Percentiles rank a stretch among this genome's conserved stretches.
Evolutionary conservation across 2,888 invertebrate species (phyloP).

Genomic region (Bruchidius siliquastri): DNA sequence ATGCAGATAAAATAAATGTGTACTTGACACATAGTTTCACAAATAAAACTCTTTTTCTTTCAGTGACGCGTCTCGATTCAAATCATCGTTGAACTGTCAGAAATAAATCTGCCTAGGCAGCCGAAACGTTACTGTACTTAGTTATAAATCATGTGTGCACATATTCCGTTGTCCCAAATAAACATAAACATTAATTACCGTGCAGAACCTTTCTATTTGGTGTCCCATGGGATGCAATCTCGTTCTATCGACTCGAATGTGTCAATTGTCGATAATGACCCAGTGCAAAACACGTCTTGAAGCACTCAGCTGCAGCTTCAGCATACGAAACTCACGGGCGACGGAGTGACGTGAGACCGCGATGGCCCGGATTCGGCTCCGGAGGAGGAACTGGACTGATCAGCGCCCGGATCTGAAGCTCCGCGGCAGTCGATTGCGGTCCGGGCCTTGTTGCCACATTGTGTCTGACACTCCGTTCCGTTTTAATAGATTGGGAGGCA

Average conservation of each 20-base stretch:
- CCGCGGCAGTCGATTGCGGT: neutral
- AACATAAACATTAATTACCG: neutral
- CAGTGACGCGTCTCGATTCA: too few relatives aligned
- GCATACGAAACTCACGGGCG: neutral
- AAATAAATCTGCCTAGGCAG: too few relatives aligned
- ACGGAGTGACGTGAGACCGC: neutral
- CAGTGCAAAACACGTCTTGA: neutral
- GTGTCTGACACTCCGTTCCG: neutral
- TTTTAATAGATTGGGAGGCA: neutral
- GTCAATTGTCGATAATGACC: neutral
- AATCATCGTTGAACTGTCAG: too few relatives aligned
- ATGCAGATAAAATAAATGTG: too few relatives aligned
- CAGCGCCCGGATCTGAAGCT: neutral
- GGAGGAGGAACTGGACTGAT: neutral
- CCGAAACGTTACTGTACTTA: too few relatives aligned
- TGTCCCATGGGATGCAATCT: neutral
- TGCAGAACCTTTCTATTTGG: neutral
- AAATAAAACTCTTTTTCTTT: too few relatives aligned
- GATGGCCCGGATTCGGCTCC: neutral
- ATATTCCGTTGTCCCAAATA: neutral
- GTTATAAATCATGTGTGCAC: too few relatives aligned
- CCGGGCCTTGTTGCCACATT: neutral
- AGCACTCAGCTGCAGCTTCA: neutral
- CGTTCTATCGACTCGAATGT: neutral
- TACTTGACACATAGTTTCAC: too few relatives aligned